Evolutionary conservation across 2,888 invertebrate species (phyloP).

Genomic region (Cacoxenus indagator): DNA sequence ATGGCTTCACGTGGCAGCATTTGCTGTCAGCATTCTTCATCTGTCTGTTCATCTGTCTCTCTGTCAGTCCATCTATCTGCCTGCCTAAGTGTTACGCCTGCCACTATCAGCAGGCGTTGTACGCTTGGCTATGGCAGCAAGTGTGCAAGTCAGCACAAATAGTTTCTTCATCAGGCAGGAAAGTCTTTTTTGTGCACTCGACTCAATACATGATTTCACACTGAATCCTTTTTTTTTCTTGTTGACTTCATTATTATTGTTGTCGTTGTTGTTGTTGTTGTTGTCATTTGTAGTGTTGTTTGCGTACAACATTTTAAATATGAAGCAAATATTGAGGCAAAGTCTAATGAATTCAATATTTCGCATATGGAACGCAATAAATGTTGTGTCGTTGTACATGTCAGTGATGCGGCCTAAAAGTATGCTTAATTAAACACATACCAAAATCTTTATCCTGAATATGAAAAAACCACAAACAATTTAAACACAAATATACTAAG

Average conservation of each 20-base stretch:
- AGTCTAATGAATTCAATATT: slow-evolving; percentile 7
- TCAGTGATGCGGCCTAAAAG: slow-evolving; percentile 8
- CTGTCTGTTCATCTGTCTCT: background rate
- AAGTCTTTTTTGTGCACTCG: background rate
- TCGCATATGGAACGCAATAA: too few species aligned
- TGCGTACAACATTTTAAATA: background rate
- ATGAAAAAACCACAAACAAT: background rate
- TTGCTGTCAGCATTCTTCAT: background rate
- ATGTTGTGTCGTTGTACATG: slow-evolving; percentile 26
- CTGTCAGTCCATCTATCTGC: background rate
- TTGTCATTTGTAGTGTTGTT: background rate
- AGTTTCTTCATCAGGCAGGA: slow-evolving; percentile 11
- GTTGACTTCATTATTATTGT: too few species aligned
- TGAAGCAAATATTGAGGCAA: background rate
- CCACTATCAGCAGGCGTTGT: background rate
- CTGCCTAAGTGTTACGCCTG: background rate
- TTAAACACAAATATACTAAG: background rate
- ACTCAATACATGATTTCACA: too few species aligned
- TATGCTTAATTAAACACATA: slow-evolving; percentile 62
- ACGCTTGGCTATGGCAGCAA: background rate
- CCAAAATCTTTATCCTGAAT: slow-evolving; percentile 39
- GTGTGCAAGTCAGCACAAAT: slow-evolving; percentile 5
- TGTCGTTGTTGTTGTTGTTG: too few species aligned
- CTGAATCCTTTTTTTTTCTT: too few species aligned
- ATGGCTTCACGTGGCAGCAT: background rate